phyloP scores from a whole-genome alignment of 2,113 vertebrate genomes.

The Dendropsophus ebraccatus region DNA sequence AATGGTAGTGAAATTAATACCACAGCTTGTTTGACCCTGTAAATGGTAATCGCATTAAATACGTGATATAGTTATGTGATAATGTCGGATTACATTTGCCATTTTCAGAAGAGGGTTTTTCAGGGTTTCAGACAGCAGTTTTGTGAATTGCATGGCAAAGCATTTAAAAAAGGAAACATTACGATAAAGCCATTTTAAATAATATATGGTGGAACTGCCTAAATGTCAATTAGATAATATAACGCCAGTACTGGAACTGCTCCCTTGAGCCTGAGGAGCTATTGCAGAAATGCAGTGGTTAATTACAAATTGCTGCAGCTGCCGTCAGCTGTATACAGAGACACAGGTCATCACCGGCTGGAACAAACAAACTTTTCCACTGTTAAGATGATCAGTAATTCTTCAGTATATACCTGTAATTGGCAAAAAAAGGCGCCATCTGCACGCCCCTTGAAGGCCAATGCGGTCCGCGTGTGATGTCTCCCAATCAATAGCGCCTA shows the following conservation, averaged over 20 bases:
- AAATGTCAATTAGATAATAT: background rate
- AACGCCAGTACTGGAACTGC: background rate
- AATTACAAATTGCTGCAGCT: background rate
- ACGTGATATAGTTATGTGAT: too few species aligned
- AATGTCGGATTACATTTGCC: background rate
- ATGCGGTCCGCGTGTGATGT: background rate
- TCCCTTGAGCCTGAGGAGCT: background rate
- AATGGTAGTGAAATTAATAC: too few species aligned
- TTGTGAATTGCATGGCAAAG: background rate
- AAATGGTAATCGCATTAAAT: too few species aligned
- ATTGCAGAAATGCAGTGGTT: background rate
- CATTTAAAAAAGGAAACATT: background rate
- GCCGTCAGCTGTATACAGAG: background rate
- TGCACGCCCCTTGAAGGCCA: background rate
- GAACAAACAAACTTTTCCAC: background rate
- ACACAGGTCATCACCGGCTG: background rate
- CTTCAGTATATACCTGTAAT: background rate
- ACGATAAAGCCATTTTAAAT: background rate
- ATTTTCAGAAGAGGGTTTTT: background rate
- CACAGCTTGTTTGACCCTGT: too few species aligned
- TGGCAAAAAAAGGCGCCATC: background rate
- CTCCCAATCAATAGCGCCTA: slow-evolving; percentile 5
- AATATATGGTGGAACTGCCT: background rate
- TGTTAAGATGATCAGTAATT: background rate
- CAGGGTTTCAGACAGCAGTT: background rate